Evolutionary conservation across 2,113 vertebrate genomes (phyloP), one percentile per base, ranked within the genome.

Genomic region (Hyaena hyaena): DNA sequence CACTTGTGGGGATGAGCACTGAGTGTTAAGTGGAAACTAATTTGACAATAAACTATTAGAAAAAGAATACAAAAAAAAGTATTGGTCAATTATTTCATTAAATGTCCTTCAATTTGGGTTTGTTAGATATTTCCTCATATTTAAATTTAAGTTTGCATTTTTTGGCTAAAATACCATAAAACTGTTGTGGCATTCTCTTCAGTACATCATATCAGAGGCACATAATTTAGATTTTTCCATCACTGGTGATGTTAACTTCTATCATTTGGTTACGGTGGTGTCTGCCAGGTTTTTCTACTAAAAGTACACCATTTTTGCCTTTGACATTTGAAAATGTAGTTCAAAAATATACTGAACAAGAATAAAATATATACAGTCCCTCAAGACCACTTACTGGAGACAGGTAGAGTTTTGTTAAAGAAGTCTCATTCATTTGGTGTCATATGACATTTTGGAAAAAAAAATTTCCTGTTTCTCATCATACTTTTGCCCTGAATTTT

Each of bases 11-110:
- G 39, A 39, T 39, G 39, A 39, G 39, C 39, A 39, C 39, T 39
- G 39, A 39, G 39, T 39, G 39, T 39, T 39, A 39, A 2, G 39
- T 39, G 39, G 39, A 39, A 39, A 39, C 3, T 39, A 39, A 39
- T 39, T 39, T 39, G 39, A 39, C 39, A 39, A 39, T 39, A 39
- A 39, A 39, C 39, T 39, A 39, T 39, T 39, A 39, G 39, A 39
- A 39, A 39, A 39, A 39, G n/a, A n/a, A 39, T 39, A 39, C 39
- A 39, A 39, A 39, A 39, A 39, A 39, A 39, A 53, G 5, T 74
- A 73, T 50, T 88, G 69, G 16, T 35, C 12, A 91, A 43, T 85
- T 86, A 96, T 55, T 95, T 96, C 14, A 93, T 68, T 88, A 77
- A 43, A 55, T 89, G 28, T 45, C 24, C 48, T 97, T 97, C 14